Base-by-base conservation (phyloP, 23 tunicate species). In the Aplidium turbinatum region DNA sequence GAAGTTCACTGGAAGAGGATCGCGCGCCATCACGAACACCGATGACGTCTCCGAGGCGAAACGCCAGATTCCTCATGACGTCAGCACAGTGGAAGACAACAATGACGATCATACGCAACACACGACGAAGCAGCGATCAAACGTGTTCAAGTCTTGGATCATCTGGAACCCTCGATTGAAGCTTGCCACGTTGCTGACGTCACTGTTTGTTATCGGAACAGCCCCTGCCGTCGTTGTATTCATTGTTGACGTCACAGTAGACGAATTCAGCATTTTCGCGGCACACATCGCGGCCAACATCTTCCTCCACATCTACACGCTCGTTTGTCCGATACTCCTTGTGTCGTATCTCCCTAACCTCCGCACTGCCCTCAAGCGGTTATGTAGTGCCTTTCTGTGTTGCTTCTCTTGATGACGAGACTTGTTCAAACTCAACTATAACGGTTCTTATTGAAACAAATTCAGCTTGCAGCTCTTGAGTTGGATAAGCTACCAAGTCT, bases 301-400 rank as follows among this genome's bases (percentile, higher is more conserved):
- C 1, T 20, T 39, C 38, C 48, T 75, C 3, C 70, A 74, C 1
- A 1, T 83, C 51, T 83, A 74, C 76, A 33, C 76, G n/a, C 56
- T 83, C 21, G 16, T 83, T 34, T 83, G 81, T 27, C 89, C 89
- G 23, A 24, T 83, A 9, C n/a, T 83, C 31, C 26, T 83, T 31
- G 74, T 83, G 1, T 52, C 27, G 33, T 74, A 58, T 32, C 74
- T 83, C 81, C 50, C 89, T 3, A 75, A 67, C 45, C 33, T 83
- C 7, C 57, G 73, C 20, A 65, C 32, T 29, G 68, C 81, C 27
- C 46, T 74, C 32, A 30, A 46, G 35, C 57, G 61, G 0, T 57
- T 83, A 11, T 57, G 47, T 16, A n/a, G 33, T 3, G 1, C 61
- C 4, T 3, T 77, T 32, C 32, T 67, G 1, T 62, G 40, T 16